Conservation (phyloP, 2,797 vertebrate species). For the Synaphobranchus kaupii region DNA sequence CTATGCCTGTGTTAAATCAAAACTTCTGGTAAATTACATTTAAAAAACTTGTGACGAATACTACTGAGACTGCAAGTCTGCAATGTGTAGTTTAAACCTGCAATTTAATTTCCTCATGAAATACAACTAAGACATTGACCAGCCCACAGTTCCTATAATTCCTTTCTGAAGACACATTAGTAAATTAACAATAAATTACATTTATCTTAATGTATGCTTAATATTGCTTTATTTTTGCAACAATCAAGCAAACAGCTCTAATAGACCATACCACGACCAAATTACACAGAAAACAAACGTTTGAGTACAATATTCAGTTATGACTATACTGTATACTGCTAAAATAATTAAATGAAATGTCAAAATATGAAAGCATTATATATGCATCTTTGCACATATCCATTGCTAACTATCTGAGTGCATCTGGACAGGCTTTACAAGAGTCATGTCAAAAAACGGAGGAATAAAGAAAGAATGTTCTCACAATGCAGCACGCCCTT, state of each 20-base stretch:
- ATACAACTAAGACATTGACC: not conserved
- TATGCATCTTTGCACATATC: not conserved
- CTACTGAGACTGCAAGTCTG: not conserved
- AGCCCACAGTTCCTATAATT: not conserved
- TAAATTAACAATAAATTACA: not conserved
- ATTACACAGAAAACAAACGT: not conserved
- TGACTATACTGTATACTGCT: not conserved
- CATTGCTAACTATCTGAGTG: not conserved
- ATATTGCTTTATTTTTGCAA: not conserved
- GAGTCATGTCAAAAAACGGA: not conserved
- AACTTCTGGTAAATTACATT: conserved; percentile 13
- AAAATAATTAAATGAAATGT: not conserved
- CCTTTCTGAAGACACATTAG: not conserved
- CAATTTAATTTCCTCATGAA: not conserved
- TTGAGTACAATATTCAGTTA: not conserved
- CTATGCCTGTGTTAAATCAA: conserved; percentile 16
- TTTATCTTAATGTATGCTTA: not conserved
- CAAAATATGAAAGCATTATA: not conserved
- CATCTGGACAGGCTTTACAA: not conserved
- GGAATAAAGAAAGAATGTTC: conserved; percentile 14
- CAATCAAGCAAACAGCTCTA: not conserved
- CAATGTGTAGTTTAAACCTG: not conserved
- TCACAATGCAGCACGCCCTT: conserved; percentile 18
- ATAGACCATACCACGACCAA: not conserved
- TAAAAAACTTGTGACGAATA: not conserved